Conservation (phyloP, 2,888 invertebrate species). For the Nomada ruficornis region DNA sequence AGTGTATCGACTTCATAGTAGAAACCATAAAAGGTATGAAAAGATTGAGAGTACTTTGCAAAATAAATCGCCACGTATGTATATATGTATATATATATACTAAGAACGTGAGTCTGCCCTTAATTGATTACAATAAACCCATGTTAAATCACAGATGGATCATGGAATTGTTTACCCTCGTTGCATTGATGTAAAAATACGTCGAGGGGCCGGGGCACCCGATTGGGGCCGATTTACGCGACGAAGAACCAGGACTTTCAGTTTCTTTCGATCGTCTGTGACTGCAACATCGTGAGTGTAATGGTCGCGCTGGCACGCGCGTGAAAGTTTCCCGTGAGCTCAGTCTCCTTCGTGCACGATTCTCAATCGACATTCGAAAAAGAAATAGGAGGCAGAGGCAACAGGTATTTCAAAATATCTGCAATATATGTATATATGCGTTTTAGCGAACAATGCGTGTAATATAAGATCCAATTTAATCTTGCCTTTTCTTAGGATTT, state of each 20-base stretch:
- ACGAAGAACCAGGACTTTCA: conserved; percentile 80
- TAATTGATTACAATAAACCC: conserved; percentile 10
- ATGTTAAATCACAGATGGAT: background rate
- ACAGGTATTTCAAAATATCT: conserved; percentile 29
- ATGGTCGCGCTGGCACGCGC: conserved; percentile 61
- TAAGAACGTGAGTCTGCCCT: background rate
- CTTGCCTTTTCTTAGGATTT: background rate
- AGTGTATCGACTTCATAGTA: too few relatives aligned
- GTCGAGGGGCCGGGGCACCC: background rate
- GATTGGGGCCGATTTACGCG: conserved; percentile 37
- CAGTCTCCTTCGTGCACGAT: conserved; percentile 50
- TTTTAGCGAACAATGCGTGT: background rate
- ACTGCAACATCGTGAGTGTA: conserved; percentile 77
- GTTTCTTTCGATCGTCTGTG: conserved; percentile 81
- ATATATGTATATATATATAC: too few relatives aligned
- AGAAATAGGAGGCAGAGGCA: conserved; percentile 2
- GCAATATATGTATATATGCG: background rate
- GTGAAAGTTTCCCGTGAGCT: conserved; percentile 70
- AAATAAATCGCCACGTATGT: background rate
- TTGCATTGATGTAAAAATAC: background rate
- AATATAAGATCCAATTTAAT: background rate
- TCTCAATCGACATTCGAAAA: conserved; percentile 20
- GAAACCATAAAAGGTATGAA: too few relatives aligned
- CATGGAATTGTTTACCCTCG: background rate
- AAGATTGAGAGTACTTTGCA: background rate